A percentile compares a stretch with the other conserved stretches of the same genome.
Evolutionary conservation across 2,113 vertebrate genomes (phyloP).

Genomic region (Danio rerio): GRCz12tu NC_133177.1:30394501-30395000

Average conservation of each 20-base stretch:
- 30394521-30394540: not conserved
- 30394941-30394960: slow-evolving; percentile 9
- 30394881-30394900: slow-evolving; percentile 28
- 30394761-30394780: slow-evolving; percentile 43
- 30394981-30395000: slow-evolving; percentile 6
- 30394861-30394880: slow-evolving; percentile 57
- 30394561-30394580: not conserved
- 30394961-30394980: slow-evolving; percentile 33
- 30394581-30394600: not conserved
- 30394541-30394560: not conserved
- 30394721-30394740: slow-evolving; percentile 26
- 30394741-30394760: slow-evolving; percentile 38
- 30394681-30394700: slow-evolving; percentile 4
- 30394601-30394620: slow-evolving; percentile 16
- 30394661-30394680: slow-evolving; percentile 43
- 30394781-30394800: slow-evolving; percentile 39
- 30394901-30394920: slow-evolving; percentile 31
- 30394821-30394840: slow-evolving; percentile 47
- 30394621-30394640: not conserved
- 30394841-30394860: slow-evolving; percentile 47
- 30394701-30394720: slow-evolving; percentile 11
- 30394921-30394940: slow-evolving; percentile 36
- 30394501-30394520: not conserved
- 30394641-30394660: slow-evolving; percentile 10
- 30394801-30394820: slow-evolving; percentile 48